These are phyloP conservation scores for Eospalax fontanierii DNA, from an alignment of 2,797 vertebrate species.

Conservation along the genomic window DNA sequence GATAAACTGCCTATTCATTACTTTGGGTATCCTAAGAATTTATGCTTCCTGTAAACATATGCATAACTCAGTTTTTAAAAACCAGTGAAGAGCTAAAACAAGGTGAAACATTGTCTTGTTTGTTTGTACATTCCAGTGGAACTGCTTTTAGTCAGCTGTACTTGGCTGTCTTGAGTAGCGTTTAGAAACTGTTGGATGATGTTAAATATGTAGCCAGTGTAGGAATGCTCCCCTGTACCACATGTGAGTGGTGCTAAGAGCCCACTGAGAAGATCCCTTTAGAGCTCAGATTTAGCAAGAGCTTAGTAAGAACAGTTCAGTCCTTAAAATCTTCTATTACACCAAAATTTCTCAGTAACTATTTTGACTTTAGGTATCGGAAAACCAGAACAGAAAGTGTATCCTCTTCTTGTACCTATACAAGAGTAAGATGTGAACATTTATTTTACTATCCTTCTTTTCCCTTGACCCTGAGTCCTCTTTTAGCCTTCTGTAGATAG, in stretches of 20 bases:
- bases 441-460: background rate
- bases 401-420: background rate
- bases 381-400: background rate
- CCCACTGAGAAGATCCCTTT: background rate
- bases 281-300: background rate
- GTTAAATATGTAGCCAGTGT: background rate
- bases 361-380: conserved; percentile 22
- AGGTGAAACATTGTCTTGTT: background rate
- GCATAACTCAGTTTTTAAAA: conserved; percentile 41
- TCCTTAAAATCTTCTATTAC: conserved; percentile 1
- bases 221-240: background rate
- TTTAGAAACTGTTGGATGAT: background rate
- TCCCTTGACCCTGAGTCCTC: background rate
- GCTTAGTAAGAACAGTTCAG: background rate
- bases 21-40: conserved; percentile 52
- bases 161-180: background rate
- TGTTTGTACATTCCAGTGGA: background rate
- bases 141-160: background rate
- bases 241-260: background rate
- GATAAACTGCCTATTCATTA: conserved; percentile 56
- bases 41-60: conserved; percentile 19
- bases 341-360: background rate
- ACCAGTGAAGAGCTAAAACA: conserved; percentile 50
- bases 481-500: background rate
- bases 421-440: background rate